Evolutionary conservation across 2,797 vertebrate genomes (phyloP), one percentile per base, ranked within the genome.

Genomic region (Orestias chungarensis): DNA sequence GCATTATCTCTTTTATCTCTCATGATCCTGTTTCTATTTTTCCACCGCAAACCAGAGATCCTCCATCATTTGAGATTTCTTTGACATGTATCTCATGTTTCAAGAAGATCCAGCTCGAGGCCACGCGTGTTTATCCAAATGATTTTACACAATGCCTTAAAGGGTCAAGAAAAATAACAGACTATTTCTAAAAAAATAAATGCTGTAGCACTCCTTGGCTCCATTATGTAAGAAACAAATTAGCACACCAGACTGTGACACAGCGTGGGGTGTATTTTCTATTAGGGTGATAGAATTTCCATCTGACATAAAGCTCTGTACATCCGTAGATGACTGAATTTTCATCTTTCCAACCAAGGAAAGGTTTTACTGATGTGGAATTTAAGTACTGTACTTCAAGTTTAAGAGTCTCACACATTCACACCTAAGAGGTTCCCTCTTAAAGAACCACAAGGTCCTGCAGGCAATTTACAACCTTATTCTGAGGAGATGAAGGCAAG

Each of bases 21-120:
- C n/a, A n/a, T n/a, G n/a, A n/a, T 79, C 67, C 71, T 40, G 47
- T 80, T 86, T 83, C 79, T 87, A 80, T 89, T 85, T 87, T 81
- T 77, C 84, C 75, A 76, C 74, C 54, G 79, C 74, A 62, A n/a
- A 12, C 27, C 0, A 73, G 35, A 66, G 83, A 73, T 84, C 71
- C 44, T 74, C 78, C 86, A 87, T 83, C 81, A 82, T 78, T 79
- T 70, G 27, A 82, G 70, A 77, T 80, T 78, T 76, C 70, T 74
- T 80, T 64, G 73, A 80, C 87, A 69, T 70, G 79, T 31, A 44
- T 72, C 69, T 87, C 80, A 46, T 54, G 70, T 84, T 87, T 84
- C 85, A 59, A 64, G 61, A 77, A 61, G 76, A 74, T 73, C 69
- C 77, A 76, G 49, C 73, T 70, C 72, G 47, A 69, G 69, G 52